Base-by-base conservation (phyloP, 2,888 invertebrate species). In the Lucinisca nassula region DNA sequence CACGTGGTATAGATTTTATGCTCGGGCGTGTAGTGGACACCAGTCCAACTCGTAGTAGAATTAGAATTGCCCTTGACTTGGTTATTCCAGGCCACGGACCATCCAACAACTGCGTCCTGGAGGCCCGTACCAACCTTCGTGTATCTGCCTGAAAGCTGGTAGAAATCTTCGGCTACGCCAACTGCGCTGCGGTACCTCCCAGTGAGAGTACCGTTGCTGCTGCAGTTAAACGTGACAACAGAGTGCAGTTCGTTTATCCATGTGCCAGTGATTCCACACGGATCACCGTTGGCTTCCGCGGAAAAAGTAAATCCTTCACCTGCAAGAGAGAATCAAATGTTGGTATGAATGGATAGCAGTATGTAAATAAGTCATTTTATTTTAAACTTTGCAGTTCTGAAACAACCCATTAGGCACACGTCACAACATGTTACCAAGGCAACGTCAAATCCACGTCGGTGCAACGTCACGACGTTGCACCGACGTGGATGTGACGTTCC, bases 201-300 rank as follows among this genome's bases (percentile, higher is more conserved):
- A 4, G 0, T 21, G 0, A 82, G 73, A 6, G n/a, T 10, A 3
- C 82, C 82, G 8, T 70, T 14, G 17, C 49, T 14, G 17, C 49
- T 6, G 40, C 76, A 76, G 6, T 61, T 32, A 0, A 84, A n/a
- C 17, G 49, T 0, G 70, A 77, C 77, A 0, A 8, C 30, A 3
- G 82, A 82, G 14, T 67, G 67, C 14, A 82, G 55, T 1, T 77
- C 72, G 37, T 82, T 82, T 12, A 6, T 70, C 82, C 82, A 82
- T 30, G 14, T 38, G 4, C 82, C 82, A 17, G 58, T 17, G 45
- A 82, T 51, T 32, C 82, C 77, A 55, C 40, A 40, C 6, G 40
- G 40, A 40, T 40, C 14, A 40, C 40, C 6, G 40, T 40, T 14
- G 14, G 40, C n/a, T n/a, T n/a, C n/a, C n/a, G n/a, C n/a, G n/a